Evolutionary conservation across 1,140 invertebrate genomes (phyloP).

Genomic region (Brachionus manjavacas): DNA sequence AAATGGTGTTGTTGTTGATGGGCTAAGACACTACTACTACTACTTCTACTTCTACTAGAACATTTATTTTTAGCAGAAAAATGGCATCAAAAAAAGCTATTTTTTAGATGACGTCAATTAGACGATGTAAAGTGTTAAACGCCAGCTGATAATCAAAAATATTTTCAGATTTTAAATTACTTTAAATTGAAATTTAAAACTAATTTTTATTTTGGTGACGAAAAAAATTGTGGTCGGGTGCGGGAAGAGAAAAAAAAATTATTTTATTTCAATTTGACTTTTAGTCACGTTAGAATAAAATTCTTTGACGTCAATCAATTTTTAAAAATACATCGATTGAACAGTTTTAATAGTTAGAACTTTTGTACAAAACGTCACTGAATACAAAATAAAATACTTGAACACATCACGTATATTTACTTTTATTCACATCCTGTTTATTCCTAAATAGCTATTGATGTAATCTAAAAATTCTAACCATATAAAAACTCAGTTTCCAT

Average conservation of each 20-base stretch:
- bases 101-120: neutral
- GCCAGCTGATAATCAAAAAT: neutral
- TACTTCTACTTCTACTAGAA: too few species aligned
- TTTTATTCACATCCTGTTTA: neutral
- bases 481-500: neutral
- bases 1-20: too few species aligned
- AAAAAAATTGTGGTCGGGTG: neutral
- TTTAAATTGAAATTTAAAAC: neutral
- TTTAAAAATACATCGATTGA: neutral
- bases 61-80: neutral
- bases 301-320: slow-evolving; percentile 14
- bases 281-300: neutral
- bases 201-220: neutral
- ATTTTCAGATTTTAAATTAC: neutral
- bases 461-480: neutral
- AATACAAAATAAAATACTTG: neutral
- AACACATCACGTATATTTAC: slow-evolving; percentile 29
- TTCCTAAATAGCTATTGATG: neutral
- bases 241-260: neutral
- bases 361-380: neutral
- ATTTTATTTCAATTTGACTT: neutral
- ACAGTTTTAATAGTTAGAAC: neutral
- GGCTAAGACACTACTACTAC: too few species aligned
- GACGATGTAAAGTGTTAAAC: neutral
- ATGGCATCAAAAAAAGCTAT: neutral